Base-by-base conservation (phyloP, 2,113 vertebrate species). In the Struthidea cinerea region DNA sequence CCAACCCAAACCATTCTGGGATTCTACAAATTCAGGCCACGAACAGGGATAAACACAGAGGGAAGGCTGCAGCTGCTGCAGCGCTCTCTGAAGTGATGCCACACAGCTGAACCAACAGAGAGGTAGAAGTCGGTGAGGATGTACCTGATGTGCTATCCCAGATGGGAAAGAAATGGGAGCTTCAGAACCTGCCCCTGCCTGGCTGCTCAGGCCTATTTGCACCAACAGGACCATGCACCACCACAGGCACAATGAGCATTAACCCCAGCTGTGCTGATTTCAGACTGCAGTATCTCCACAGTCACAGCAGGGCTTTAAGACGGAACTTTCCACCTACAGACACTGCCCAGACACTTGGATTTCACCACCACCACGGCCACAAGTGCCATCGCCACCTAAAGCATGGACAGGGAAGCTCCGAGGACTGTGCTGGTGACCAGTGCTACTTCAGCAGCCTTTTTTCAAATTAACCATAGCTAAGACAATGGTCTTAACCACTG, bases 141-240 rank as follows among this genome's bases (percentile, higher is more conserved):
- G 21, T 5, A 50, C 57, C 57, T 11, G 33, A 55, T 27, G 63
- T 6, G 7, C 17, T 28, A 16, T 6, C 35, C 33, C 16, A 11
- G 18, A 17, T 1, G 7, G 33, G 33, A 88, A 56, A 68, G 50
- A 63, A 77, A 64, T 3, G 27, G 21, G 28, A 82, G 56, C 42
- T 56, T 33, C 76, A 65, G 39, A 28, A 41, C 6, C 41, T 5
- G 5, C 32, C 24, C 50, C 55, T 37, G 41, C 15, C 39, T 59
- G 42, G 42, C 19, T 56, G 59, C 56, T 75, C 15, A 1, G 46
- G 65, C 16, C 47, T 16, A 0, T 57, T 2, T 52, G 81, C 30
- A 22, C 3, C 2, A 7, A 10, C 1, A 5, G 73, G 39, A 87
- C 37, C 6, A 8, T 28, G 27, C 68, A 42, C 13, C 0, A 0